Base-by-base conservation (phyloP, 2,797 vertebrate species). In the Lacerta agilis region DNA sequence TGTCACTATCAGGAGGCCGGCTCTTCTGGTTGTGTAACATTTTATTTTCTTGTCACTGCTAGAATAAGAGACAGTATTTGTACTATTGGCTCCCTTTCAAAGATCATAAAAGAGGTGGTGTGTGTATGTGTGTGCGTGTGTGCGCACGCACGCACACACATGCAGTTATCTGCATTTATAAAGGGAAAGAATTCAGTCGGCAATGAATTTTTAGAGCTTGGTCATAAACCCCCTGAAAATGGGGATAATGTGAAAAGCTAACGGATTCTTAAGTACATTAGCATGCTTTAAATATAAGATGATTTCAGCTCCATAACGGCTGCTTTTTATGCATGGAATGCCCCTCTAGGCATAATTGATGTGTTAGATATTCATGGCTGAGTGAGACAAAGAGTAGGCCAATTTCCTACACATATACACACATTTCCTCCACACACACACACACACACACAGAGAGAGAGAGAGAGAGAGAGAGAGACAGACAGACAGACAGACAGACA, bases 291-390 rank as follows among this genome's bases (percentile, higher is more conserved):
- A 82, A 64, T 79, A 77, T 80, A 92, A 18, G 38, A 92, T 92
- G 82, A 97, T 97, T 95, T 96, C 92, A 82, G 96, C 96, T 96
- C 96, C 95, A 97, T 97, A 97, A 97, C 97, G 96, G 94, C 96
- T 96, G 92, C 94, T 96, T 96, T 97, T 95, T 95, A 96, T 95
- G 95, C 96, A 97, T 96, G 97, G 95, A 96, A 95, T 95, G 96
- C 94, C 93, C 96, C 92, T 97, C 96, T 97, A 97, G 97, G 95
- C 94, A 97, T 96, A 97, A 97, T 95, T 97, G 96, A 97, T 97
- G 96, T 97, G 97, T 97, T 92, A 96, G 96, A 97, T 97, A 97
- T 97, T 98, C 96, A 96, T 93, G 95, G 89, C 93, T 94, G 91
- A 93, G 97, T 96, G 94, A 95, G 95, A 95, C 93, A 90, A 91